Evolutionary conservation across 2,113 vertebrate genomes (phyloP).

Genomic region (Ailurus styani): DNA sequence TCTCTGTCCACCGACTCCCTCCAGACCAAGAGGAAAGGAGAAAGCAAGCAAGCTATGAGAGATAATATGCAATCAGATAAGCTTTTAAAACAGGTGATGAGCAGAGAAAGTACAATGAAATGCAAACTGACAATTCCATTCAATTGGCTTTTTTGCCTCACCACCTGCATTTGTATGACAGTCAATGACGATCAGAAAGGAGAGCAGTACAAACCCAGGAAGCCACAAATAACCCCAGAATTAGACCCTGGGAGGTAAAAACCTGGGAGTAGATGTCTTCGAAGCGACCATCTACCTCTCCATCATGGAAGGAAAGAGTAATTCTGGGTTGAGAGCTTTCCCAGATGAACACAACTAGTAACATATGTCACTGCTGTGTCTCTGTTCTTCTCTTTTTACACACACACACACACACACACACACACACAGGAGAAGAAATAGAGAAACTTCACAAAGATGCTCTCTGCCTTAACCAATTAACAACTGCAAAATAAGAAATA

Average conservation of each 20-base stretch:
- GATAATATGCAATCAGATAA: neutral
- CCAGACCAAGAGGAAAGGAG: neutral
- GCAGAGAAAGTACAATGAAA: neutral
- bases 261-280: neutral
- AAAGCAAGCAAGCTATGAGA: neutral
- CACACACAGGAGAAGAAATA: neutral
- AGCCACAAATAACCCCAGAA: neutral
- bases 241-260: neutral
- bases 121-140: neutral
- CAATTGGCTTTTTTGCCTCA: neutral
- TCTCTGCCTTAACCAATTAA: conserved; percentile 11
- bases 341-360: neutral
- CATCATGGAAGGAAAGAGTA: neutral
- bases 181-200: neutral
- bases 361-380: neutral
- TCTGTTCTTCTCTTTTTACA: neutral
- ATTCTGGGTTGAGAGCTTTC: neutral
- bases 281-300: neutral
- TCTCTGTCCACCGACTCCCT: neutral
- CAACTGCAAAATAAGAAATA: conserved; percentile 56
- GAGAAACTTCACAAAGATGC: neutral
- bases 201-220: neutral
- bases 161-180: neutral
- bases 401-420: neutral
- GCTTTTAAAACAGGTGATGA: neutral